Percentiles rank a stretch among this genome's conserved stretches.
phyloP scores from a whole-genome alignment of 2,888 invertebrate species.

The Torymus aiolomorphi region DNA sequence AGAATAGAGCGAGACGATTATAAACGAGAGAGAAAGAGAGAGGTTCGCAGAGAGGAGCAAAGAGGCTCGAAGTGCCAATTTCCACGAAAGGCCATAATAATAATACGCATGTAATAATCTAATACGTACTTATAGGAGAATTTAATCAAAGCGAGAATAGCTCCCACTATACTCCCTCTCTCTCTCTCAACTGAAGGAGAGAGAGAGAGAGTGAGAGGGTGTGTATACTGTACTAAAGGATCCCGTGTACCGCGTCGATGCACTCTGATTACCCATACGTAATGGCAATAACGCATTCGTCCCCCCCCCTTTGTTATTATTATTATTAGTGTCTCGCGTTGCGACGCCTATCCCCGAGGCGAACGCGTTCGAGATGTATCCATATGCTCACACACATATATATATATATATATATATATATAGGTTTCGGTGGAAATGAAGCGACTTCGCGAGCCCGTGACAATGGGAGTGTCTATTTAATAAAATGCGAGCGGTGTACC shows the following conservation, averaged over 20 bases:
- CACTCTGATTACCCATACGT: too few relatives aligned
- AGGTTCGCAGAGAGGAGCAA: slow-evolving; percentile 23
- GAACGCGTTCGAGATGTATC: not conserved
- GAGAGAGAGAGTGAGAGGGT: too few relatives aligned
- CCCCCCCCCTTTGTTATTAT: too few relatives aligned
- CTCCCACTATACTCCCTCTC: too few relatives aligned
- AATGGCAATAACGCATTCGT: too few relatives aligned
- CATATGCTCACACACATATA: not conserved
- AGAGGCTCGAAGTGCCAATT: slow-evolving; percentile 54
- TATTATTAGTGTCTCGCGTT: too few relatives aligned
- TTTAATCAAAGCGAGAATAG: slow-evolving; percentile 35
- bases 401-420: not conserved
- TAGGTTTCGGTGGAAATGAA: slow-evolving; percentile 44
- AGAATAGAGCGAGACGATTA: slow-evolving; percentile 1
- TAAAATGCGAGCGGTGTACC: slow-evolving; percentile 35
- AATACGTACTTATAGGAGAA: slow-evolving; percentile 41
- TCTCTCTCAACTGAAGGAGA: too few relatives aligned
- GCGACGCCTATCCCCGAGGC: too few relatives aligned
- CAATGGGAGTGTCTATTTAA: slow-evolving; percentile 31
- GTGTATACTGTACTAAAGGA: too few relatives aligned
- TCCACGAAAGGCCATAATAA: slow-evolving; percentile 52
- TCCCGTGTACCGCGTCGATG: too few relatives aligned
- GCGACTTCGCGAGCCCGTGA: slow-evolving; percentile 41
- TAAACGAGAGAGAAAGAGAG: not conserved
- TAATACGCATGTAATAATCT: slow-evolving; percentile 15